Conservation (phyloP, 2,113 vertebrate genomes). For the Corapipo altera region DNA sequence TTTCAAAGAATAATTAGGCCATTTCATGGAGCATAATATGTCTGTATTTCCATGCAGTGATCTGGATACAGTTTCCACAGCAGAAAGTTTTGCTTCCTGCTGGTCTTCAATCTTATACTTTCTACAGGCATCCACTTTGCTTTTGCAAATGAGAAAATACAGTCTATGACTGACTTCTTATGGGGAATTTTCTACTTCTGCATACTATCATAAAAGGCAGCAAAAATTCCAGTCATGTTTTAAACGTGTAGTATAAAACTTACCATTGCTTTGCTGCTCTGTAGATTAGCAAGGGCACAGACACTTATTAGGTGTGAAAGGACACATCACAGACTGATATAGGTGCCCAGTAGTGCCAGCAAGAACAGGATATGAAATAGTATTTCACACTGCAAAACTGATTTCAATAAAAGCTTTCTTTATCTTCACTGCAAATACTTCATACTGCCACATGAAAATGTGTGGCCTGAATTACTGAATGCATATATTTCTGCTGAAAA, state of each 20-base stretch:
- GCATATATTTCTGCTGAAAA: background rate
- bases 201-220: rapidly evolving
- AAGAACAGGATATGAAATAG: background rate
- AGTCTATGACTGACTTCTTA: background rate
- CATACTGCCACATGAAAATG: background rate
- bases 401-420: background rate
- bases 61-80: background rate
- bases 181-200: background rate
- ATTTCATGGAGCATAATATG: background rate
- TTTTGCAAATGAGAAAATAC: background rate
- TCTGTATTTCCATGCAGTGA: rapidly evolving
- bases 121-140: background rate
- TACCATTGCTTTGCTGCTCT: background rate
- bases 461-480: background rate
- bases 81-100: background rate
- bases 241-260: background rate
- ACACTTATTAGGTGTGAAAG: background rate
- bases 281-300: background rate
- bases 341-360: background rate
- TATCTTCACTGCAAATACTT: background rate
- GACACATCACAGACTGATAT: background rate
- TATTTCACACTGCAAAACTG: background rate
- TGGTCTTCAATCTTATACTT: background rate
- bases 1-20: background rate
- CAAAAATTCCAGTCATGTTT: background rate